Conservation (phyloP, 1,140 invertebrate species). For the Samia ricini region DNA sequence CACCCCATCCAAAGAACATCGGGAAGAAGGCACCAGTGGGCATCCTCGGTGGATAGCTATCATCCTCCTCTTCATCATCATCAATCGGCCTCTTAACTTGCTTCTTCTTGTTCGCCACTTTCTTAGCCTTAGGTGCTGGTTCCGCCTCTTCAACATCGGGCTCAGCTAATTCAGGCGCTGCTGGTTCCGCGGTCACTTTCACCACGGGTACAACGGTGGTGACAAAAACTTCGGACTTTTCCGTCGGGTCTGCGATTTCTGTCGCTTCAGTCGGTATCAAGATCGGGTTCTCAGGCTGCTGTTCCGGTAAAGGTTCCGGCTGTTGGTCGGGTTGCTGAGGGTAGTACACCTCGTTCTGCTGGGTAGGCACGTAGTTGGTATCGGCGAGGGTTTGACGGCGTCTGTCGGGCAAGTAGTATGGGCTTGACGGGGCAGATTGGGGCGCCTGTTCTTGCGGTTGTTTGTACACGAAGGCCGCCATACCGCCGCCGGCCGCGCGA, state of each 20-base stretch:
- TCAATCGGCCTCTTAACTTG: slow-evolving; percentile 63
- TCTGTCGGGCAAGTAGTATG: slow-evolving; percentile 61
- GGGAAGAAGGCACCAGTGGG: slow-evolving; percentile 80
- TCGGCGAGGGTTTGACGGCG: slow-evolving; percentile 54
- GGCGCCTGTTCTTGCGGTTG: slow-evolving; percentile 41
- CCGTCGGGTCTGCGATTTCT: slow-evolving; percentile 47
- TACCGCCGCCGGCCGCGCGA: slow-evolving; percentile 43
- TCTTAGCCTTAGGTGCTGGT: slow-evolving; percentile 34
- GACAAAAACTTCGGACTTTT: slow-evolving; percentile 41
- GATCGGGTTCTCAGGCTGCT: slow-evolving; percentile 34
- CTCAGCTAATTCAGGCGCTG: slow-evolving; percentile 48
- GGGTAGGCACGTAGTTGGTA: slow-evolving; percentile 39
- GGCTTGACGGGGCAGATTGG: slow-evolving; percentile 40
- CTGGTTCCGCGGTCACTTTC: slow-evolving; percentile 42
- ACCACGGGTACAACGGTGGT: slow-evolving; percentile 33
- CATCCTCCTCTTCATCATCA: slow-evolving; percentile 67
- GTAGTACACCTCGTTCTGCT: slow-evolving; percentile 61
- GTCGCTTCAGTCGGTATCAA: slow-evolving; percentile 33
- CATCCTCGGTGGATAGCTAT: slow-evolving; percentile 48
- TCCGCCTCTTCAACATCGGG: slow-evolving; percentile 47
- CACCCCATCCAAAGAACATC: slow-evolving; percentile 77
- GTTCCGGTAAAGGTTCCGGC: slow-evolving; percentile 8
- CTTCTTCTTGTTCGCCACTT: slow-evolving; percentile 55
- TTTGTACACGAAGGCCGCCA: slow-evolving; percentile 65
- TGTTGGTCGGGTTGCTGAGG: slow-evolving; percentile 42